Evolutionary conservation across 2,113 vertebrate genomes (phyloP), one percentile per base, ranked within the genome.

Genomic region (Nesogale talazaci): DNA sequence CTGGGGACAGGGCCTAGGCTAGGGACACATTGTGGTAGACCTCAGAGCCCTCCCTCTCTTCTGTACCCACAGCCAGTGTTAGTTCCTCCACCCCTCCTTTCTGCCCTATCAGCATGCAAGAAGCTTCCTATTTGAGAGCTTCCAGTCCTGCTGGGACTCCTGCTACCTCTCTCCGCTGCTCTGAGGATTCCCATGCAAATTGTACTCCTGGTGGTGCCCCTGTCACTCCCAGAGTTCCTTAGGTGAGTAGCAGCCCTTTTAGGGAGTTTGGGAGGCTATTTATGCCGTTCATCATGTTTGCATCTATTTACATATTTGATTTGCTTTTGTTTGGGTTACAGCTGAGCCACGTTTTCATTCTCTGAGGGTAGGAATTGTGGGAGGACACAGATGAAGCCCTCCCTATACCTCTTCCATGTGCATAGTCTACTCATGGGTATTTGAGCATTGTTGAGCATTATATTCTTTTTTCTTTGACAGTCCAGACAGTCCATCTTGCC

Each of bases 291-390:
- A 9, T 82, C 1, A 1, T 61, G 76, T 83, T n/a, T 77, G 15
- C 19, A 52, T 75, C 56, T 81, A 1, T 86, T 86, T 82, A 59
- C 70, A 31, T 52, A 56, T 16, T 1, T 89, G 40, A 31, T 65
- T 59, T 76, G 70, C 20, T 92, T 80, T 86, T 46, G 31, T 70
- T 46, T 80, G 83, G 27, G 76, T 61, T 83, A 72, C 83, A 42
- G 76, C n/a, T 29, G 65, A 77, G 27, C 25, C 76, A 11, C 23
- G 31, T 59, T 80, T 88, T 77, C 11, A 15, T 89, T 83, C 22
- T 72, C 36, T 17, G 11, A 52, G 84, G 40, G 76, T 83, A 52
- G 40, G 3, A 83, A 63, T 8, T 63, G 46, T 76, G 12, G 42
- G 27, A 46, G 19, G 11, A 46, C 15, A 23, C 9, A 56, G 69